Evolutionary conservation across 2,888 invertebrate genomes (phyloP).

Genomic region (Pristionchus japonicus): DNA sequence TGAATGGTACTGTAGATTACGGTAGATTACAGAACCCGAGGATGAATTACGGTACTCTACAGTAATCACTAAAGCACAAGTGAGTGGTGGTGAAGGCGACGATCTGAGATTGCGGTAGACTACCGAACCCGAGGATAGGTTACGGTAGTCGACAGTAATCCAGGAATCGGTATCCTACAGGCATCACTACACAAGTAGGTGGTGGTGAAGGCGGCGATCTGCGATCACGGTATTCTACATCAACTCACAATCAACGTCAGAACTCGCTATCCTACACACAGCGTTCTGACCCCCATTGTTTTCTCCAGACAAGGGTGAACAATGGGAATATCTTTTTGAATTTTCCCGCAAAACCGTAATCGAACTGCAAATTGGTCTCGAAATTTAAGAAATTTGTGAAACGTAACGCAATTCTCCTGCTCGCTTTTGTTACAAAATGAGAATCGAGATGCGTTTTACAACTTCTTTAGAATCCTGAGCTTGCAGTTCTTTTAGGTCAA

Average conservation of each 20-base stretch:
- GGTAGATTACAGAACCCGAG: background rate
- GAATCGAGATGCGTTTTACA: too few relatives aligned
- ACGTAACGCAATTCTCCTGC: too few relatives aligned
- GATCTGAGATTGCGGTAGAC: constrained; percentile 51
- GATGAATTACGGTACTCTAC: background rate
- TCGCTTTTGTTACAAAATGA: too few relatives aligned
- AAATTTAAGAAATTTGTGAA: too few relatives aligned
- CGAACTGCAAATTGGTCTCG: too few relatives aligned
- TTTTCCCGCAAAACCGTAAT: too few relatives aligned
- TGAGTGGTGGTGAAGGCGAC: constrained; percentile 64
- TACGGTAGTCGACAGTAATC: background rate
- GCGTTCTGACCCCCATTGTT: too few relatives aligned
- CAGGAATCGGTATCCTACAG: background rate
- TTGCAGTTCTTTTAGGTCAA: too few relatives aligned
- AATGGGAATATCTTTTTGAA: too few relatives aligned
- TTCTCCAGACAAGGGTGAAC: too few relatives aligned
- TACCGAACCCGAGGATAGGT: background rate
- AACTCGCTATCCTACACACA: background rate
- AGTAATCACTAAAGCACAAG: constrained; percentile 65
- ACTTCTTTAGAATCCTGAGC: too few relatives aligned
- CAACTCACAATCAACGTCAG: background rate
- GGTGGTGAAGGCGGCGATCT: constrained; percentile 66
- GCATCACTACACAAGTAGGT: constrained; percentile 62
- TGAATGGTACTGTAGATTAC: constrained; percentile 21
- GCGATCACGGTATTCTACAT: background rate